phyloP scores from a whole-genome alignment of 2,888 invertebrate species.

The Lasioglossum leucozonium region DNA sequence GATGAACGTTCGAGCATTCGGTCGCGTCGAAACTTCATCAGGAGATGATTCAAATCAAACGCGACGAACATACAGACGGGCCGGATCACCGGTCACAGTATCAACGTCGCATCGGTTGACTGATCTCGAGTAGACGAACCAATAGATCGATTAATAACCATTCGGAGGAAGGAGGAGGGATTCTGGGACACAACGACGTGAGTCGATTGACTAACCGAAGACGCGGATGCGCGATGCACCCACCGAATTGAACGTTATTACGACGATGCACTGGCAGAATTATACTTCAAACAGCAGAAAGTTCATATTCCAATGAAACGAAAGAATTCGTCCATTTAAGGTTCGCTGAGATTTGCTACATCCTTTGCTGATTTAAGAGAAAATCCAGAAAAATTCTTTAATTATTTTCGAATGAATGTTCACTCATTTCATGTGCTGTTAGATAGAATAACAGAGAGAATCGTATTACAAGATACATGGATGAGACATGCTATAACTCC shows the following conservation, averaged over 20 bases:
- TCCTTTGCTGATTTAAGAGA: too few relatives aligned
- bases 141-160: conserved; percentile 46
- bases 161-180: background rate
- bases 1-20: background rate
- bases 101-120: conserved; percentile 23
- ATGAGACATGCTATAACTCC: too few relatives aligned
- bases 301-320: background rate
- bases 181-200: background rate
- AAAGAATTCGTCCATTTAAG: background rate
- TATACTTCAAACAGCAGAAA: too few relatives aligned
- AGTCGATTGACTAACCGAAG: conserved; percentile 25
- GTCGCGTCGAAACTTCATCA: conserved; percentile 28
- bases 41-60: conserved; percentile 29
- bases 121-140: conserved; percentile 23
- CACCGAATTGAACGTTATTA: background rate
- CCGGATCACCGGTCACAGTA: conserved; percentile 34
- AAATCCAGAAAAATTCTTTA: too few relatives aligned
- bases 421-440: too few relatives aligned
- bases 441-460: too few relatives aligned
- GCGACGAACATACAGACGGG: conserved; percentile 10
- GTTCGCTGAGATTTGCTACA: too few relatives aligned
- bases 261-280: too few relatives aligned
- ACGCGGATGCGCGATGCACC: background rate
- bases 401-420: too few relatives aligned
- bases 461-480: too few relatives aligned